A percentile compares a stretch with the other conserved stretches of the same genome.
These are phyloP conservation scores for Anodontia alba DNA, from an alignment of 2,888 invertebrate species.

Conservation along the genomic window DNA sequence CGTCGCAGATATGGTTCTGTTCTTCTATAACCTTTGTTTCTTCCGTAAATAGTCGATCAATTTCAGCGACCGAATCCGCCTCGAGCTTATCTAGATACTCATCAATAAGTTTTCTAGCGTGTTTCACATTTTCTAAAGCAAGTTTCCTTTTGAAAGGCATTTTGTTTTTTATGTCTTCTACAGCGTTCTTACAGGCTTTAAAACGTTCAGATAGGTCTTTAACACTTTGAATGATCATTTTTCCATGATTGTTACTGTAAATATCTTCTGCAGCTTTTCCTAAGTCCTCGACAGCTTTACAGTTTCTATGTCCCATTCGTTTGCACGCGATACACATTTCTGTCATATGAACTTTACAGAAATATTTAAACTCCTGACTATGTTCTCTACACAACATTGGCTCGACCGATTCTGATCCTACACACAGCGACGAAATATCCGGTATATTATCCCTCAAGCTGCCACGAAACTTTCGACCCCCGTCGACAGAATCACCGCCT, in stretches of 20 bases:
- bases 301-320: slow-evolving; percentile 1
- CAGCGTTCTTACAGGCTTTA: not conserved
- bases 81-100: not conserved
- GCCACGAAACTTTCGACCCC: no score
- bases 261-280: not conserved
- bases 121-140: not conserved
- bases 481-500: no score
- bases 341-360: not conserved
- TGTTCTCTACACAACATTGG: not conserved
- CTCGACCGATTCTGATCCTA: not conserved
- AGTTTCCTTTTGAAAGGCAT: not conserved
- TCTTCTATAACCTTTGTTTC: not conserved
- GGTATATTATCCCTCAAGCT: no score
- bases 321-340: not conserved
- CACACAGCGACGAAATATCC: not conserved
- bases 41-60: not conserved
- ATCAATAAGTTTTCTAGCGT: not conserved
- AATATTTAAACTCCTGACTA: not conserved
- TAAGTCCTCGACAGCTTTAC: not conserved
- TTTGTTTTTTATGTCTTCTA: not conserved
- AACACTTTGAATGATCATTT: not conserved
- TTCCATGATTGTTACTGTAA: not conserved
- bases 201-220: not conserved
- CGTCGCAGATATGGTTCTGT: not conserved
- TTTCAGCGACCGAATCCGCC: not conserved